Evolutionary conservation across 37 sponge, comb jelly and placozoan species (phyloP).

Genomic region (Ephydatia muelleri): DNA sequence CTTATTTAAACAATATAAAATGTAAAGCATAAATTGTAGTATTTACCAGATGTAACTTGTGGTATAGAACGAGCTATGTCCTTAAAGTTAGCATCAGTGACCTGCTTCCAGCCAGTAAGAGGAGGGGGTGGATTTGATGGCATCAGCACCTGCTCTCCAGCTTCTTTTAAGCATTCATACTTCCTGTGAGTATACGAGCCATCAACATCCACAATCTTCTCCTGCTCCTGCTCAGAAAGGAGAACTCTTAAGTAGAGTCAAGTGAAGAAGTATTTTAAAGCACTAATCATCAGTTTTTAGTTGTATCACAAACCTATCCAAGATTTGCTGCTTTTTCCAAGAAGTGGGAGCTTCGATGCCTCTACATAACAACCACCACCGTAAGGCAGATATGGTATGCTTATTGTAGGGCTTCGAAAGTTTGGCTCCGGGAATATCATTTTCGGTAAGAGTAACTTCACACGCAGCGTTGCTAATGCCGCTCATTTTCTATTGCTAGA

Average conservation of each 20-base stretch:
- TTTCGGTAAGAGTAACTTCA: slow-evolving; percentile 5
- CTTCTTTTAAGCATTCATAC: slow-evolving; percentile 26
- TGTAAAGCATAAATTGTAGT: neutral
- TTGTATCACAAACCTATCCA: slow-evolving; percentile 9
- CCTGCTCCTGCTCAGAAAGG: slow-evolving; percentile 7
- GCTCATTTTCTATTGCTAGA: neutral
- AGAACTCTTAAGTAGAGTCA: too few species aligned
- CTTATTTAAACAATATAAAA: neutral
- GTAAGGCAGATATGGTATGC: slow-evolving; percentile 11
- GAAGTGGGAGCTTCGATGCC: slow-evolving; percentile 11
- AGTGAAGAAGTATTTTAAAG: neutral
- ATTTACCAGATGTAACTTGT: slow-evolving; percentile 47
- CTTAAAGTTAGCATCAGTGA: slow-evolving; percentile 27
- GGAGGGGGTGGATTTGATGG: slow-evolving; percentile 24
- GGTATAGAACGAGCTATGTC: slow-evolving; percentile 29
- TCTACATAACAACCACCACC: slow-evolving; percentile 33
- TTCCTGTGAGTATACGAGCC: slow-evolving; percentile 55
- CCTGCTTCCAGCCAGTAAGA: slow-evolving; percentile 37
- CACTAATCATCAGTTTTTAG: neutral
- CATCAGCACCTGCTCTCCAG: slow-evolving; percentile 24
- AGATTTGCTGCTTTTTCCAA: slow-evolving; percentile 17
- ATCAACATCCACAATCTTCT: slow-evolving; percentile 50
- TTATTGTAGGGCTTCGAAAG: slow-evolving; percentile 14
- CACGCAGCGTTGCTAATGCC: neutral
- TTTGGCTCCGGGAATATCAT: slow-evolving; percentile 16